phyloP scores from a whole-genome alignment of 2,113 vertebrate species.

The Entelurus aequoreus region DNA sequence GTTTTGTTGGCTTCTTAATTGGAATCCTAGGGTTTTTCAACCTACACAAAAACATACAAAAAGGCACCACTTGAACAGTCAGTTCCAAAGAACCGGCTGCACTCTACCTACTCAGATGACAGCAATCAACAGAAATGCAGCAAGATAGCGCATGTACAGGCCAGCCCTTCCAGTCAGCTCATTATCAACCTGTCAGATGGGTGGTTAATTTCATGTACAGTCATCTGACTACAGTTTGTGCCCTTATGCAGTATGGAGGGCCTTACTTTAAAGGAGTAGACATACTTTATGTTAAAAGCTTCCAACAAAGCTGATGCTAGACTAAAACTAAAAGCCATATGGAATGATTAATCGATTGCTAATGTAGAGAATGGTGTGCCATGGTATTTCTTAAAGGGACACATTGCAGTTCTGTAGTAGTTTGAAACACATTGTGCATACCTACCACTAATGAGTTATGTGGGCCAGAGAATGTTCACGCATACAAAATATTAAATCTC shows the following conservation, averaged over 20 bases:
- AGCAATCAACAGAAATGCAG: constrained; percentile 29
- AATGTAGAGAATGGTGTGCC: not conserved
- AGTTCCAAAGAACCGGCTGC: constrained; percentile 43
- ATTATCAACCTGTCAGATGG: constrained; percentile 14
- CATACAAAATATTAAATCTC: not conserved
- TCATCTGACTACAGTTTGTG: not conserved
- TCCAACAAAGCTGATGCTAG: constrained; percentile 7
- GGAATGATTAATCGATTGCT: constrained; percentile 1
- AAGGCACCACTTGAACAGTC: not conserved
- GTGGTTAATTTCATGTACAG: constrained; percentile 1
- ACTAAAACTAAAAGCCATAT: constrained; percentile 5
- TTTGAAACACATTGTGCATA: not conserved
- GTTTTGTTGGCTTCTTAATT: not conserved
- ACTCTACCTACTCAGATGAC: constrained; percentile 29
- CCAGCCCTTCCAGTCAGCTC: constrained; percentile 26
- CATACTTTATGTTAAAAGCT: constrained; percentile 3
- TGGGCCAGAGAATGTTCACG: not conserved
- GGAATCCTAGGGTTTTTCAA: not conserved
- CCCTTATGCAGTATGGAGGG: constrained; percentile 4
- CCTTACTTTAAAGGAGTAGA: not conserved
- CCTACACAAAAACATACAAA: not conserved
- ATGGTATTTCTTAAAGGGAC: not conserved
- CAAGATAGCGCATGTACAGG: constrained; percentile 33
- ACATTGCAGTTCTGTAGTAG: not conserved
- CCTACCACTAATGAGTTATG: not conserved